Percentiles rank a stretch among this genome's conserved stretches.
These are phyloP conservation scores for Piaya cayana DNA, from an alignment of 2,113 vertebrate species.

Conservation along the genomic window DNA sequence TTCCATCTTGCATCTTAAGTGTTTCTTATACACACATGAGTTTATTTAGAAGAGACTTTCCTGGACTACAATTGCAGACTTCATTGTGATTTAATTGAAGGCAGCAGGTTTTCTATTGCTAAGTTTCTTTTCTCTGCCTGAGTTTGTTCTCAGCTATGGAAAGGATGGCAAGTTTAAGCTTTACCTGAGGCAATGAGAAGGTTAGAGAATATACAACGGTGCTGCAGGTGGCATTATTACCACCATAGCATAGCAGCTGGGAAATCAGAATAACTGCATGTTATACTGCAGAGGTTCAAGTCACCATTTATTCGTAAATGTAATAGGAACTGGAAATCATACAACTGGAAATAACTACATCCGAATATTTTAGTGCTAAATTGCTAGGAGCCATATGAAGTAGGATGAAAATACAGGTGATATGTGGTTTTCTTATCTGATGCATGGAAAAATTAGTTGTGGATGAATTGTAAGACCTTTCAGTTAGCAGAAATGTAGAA, in stretches of 20 bases:
- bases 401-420: background rate
- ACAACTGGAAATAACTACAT: background rate
- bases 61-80: background rate
- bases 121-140: background rate
- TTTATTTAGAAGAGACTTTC: constrained; percentile 8
- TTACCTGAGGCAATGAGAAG: background rate
- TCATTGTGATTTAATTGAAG: constrained; percentile 7
- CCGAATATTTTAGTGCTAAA: background rate
- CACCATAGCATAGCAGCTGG: background rate
- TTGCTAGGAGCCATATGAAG: background rate
- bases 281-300: background rate
- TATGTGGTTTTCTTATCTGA: background rate
- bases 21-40: background rate
- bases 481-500: background rate
- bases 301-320: background rate
- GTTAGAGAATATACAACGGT: background rate
- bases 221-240: background rate
- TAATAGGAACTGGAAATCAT: background rate
- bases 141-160: background rate
- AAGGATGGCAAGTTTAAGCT: background rate
- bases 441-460: background rate
- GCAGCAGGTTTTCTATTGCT: constrained; percentile 1
- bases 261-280: background rate
- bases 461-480: background rate
- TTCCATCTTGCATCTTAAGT: background rate